A percentile compares a stretch with the other conserved stretches of the same genome.
Conservation (phyloP, 2,113 vertebrate species). For the Percina caprodes region DNA sequence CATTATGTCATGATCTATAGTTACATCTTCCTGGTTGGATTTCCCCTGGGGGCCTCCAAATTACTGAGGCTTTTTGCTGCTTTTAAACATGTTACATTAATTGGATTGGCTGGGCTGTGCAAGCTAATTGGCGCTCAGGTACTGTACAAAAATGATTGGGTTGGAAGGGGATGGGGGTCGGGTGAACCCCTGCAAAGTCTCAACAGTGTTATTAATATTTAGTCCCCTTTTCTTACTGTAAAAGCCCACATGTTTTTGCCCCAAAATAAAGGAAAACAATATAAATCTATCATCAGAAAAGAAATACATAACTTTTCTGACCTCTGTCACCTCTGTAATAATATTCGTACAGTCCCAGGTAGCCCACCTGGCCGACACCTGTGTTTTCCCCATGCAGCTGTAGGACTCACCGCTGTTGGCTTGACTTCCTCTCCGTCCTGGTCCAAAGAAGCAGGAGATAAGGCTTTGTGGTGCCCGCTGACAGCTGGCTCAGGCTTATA, state of each 20-base stretch:
- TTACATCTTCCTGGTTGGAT: not conserved
- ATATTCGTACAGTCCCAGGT: not conserved
- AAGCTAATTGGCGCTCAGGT: constrained; percentile 27
- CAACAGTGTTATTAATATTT: not conserved
- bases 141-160: not conserved
- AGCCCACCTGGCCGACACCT: constrained; percentile 32
- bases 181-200: not conserved
- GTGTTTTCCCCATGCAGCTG: constrained; percentile 6
- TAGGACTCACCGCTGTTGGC: constrained; percentile 75
- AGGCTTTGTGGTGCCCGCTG: constrained; percentile 67
- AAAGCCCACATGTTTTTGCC: not conserved
- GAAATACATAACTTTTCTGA: not conserved
- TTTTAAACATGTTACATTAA: constrained; percentile 2
- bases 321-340: not conserved
- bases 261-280: not conserved
- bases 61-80: constrained; percentile 3
- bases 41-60: constrained; percentile 28
- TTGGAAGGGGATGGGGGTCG: no score
- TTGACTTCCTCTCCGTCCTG: constrained; percentile 64
- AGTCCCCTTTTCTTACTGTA: not conserved
- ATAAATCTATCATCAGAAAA: not conserved
- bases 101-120: constrained; percentile 3
- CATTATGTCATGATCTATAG: not conserved
- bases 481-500: constrained; percentile 80
- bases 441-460: constrained; percentile 69